phyloP scores from a whole-genome alignment of 2,797 vertebrate species.

The Notolabrus celidotus region DNA sequence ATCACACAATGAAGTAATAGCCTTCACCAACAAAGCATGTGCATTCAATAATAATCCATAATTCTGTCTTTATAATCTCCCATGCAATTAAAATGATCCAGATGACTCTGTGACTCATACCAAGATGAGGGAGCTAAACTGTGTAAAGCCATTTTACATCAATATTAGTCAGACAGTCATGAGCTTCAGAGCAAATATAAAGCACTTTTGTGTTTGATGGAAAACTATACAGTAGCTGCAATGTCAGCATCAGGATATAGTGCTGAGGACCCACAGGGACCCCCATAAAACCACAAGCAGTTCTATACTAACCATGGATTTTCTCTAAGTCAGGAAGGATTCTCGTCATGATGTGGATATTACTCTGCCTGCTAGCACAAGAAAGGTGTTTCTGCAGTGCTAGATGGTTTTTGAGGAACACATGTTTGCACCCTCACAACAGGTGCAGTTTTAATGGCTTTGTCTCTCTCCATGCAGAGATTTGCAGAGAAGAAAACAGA shows the following conservation, averaged over 20 bases:
- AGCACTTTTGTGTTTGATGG: slow-evolving; percentile 33
- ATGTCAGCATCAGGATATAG: slow-evolving; percentile 68
- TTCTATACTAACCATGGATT: slow-evolving; percentile 52
- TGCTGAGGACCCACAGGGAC: slow-evolving; percentile 73
- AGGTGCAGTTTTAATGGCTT: slow-evolving; percentile 75
- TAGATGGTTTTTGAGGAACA: slow-evolving; percentile 54
- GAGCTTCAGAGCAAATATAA: too few relatives aligned
- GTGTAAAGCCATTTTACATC: too few relatives aligned
- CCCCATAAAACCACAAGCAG: slow-evolving; percentile 40
- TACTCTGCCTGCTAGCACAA: slow-evolving; percentile 24
- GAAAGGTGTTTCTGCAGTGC: slow-evolving; percentile 51
- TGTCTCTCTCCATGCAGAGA: slow-evolving; percentile 49
- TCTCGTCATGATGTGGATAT: slow-evolving; percentile 42
- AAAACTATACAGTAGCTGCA: slow-evolving; percentile 60
- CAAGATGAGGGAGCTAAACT: too few relatives aligned
- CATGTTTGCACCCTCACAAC: slow-evolving; percentile 69
- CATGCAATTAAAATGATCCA: too few relatives aligned
- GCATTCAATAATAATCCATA: too few relatives aligned
- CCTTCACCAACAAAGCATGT: too few relatives aligned
- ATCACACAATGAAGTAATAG: too few relatives aligned
- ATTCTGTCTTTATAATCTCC: too few relatives aligned
- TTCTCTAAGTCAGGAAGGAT: slow-evolving; percentile 40
- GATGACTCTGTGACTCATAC: too few relatives aligned
- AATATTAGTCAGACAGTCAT: too few relatives aligned
- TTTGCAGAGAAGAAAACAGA: slow-evolving; percentile 41